These are phyloP conservation scores for Mixornis gularis DNA, from an alignment of 2,113 vertebrate species.

Conservation along the genomic window DNA sequence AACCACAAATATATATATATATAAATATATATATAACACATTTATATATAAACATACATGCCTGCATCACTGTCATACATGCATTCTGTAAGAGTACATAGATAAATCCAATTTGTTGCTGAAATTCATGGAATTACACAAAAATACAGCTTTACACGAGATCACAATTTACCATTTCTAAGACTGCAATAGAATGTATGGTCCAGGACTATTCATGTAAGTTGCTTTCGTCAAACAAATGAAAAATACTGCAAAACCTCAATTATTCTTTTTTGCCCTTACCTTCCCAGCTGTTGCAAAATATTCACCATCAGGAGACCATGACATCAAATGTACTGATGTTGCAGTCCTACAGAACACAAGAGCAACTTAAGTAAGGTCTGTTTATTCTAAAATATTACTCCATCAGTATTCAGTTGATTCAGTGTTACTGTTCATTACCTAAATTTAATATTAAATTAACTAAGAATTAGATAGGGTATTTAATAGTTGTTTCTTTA, in stretches of 20 bases:
- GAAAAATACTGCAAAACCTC: not conserved
- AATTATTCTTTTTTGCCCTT: not conserved
- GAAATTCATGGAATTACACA: not conserved
- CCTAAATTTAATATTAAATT: not conserved
- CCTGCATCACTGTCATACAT: not conserved
- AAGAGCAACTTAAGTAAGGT: not conserved
- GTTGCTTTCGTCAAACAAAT: not conserved
- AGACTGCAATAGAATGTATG: not conserved
- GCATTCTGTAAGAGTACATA: not conserved
- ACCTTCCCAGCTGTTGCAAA: constrained; percentile 97
- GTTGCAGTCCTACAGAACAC: constrained; percentile 83
- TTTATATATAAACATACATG: not conserved
- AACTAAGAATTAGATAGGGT: not conserved
- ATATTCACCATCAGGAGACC: constrained; percentile 98
- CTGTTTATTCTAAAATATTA: not conserved
- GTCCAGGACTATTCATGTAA: not conserved
- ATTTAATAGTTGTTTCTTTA: not conserved
- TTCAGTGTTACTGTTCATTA: not conserved
- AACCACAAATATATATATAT: not conserved
- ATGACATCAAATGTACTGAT: constrained; percentile 91
- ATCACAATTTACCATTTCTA: not conserved
- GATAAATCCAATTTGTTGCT: not conserved
- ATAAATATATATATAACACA: too few relatives aligned
- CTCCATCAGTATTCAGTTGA: not conserved
- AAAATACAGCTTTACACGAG: not conserved